Evolutionary conservation across 2,797 vertebrate genomes (phyloP).

Genomic region (Rhadinocentrus ornatus): DNA sequence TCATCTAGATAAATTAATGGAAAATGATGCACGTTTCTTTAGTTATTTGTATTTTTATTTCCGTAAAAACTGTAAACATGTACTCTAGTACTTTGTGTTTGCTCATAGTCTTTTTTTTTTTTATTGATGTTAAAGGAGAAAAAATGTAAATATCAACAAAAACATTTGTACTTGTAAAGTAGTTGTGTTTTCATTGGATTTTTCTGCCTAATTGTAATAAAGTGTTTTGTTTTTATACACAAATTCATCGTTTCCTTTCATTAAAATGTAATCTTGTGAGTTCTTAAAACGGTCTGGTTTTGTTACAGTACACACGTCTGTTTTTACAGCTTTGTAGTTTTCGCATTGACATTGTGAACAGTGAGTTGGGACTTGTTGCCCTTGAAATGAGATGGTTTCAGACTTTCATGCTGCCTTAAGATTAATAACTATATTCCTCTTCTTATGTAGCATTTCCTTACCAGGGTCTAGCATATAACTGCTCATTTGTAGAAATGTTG

Average conservation of each 20-base stretch:
- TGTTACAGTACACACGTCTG: neutral
- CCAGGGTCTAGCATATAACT: neutral
- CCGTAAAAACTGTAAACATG: conserved; percentile 83
- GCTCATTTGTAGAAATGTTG: too few species aligned
- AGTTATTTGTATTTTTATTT: conserved; percentile 72
- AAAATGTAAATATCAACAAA: conserved; percentile 88
- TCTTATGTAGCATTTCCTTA: too few species aligned
- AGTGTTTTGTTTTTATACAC: conserved; percentile 93
- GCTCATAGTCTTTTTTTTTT: conserved; percentile 76
- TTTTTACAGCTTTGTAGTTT: too few species aligned
- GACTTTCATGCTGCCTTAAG: too few species aligned
- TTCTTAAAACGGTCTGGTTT: conserved; percentile 36
- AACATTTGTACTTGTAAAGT: conserved; percentile 93
- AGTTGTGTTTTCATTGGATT: conserved; percentile 91
- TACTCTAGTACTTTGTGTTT: conserved; percentile 82
- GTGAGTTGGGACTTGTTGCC: too few species aligned
- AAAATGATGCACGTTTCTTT: conserved; percentile 78
- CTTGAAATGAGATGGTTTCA: too few species aligned
- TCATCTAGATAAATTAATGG: conserved; percentile 76
- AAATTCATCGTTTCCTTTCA: conserved; percentile 69
- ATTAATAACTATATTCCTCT: too few species aligned
- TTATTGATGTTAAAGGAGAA: conserved; percentile 76
- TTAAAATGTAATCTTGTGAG: conserved; percentile 62
- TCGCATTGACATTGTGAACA: too few species aligned
- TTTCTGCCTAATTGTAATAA: conserved; percentile 93